phyloP scores from a whole-genome alignment of 2,888 invertebrate species.

The Zelleria hepariella region DNA sequence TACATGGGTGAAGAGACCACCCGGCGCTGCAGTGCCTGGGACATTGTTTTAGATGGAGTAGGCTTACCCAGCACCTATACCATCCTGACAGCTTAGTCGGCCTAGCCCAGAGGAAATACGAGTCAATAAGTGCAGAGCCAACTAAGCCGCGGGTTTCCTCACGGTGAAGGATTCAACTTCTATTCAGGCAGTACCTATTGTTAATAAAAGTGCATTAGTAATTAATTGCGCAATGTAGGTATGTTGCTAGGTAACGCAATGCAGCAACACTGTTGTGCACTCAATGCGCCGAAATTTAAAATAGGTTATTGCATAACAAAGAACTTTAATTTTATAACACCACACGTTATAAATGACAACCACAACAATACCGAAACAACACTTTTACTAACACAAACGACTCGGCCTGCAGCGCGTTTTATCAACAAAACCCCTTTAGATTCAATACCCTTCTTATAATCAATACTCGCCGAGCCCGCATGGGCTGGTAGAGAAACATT shows the following conservation, averaged over 20 bases:
- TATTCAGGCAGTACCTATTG: no score
- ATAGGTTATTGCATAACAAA: background rate
- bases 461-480: conserved; percentile 9
- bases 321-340: background rate
- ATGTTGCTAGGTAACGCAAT: conserved; percentile 56
- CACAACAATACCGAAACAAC: background rate
- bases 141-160: no score
- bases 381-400: background rate
- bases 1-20: no score
- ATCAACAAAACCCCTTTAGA: background rate
- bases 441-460: conserved; percentile 1
- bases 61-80: no score
- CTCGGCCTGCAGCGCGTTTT: background rate
- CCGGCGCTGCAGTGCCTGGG: no score
- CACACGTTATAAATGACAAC: background rate
- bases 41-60: no score
- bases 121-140: no score
- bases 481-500: background rate
- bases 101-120: no score
- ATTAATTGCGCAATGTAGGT: conserved; percentile 12
- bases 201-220: background rate
- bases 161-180: no score
- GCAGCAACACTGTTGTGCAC: conserved; percentile 47
- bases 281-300: background rate
- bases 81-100: no score